phyloP scores from a whole-genome alignment of 2,113 vertebrate species.

The Bothrops jararaca region DNA sequence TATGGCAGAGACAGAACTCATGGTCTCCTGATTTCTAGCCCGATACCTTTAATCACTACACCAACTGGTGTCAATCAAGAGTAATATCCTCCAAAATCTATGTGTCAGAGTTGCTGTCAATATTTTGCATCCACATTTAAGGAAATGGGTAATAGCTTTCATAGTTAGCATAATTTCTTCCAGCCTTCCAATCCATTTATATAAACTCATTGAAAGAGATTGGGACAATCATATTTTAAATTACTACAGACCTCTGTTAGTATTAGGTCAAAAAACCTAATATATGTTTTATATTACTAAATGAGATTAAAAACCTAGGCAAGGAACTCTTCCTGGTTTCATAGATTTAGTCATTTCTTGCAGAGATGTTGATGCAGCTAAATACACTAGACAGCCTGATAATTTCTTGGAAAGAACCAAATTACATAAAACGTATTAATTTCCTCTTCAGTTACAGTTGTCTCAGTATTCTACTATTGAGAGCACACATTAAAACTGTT shows the following conservation, averaged over 20 bases:
- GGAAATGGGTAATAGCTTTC: not conserved
- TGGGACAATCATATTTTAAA: not conserved
- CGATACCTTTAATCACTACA: not conserved
- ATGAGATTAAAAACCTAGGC: not conserved
- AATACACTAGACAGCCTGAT: not conserved
- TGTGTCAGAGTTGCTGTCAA: not conserved
- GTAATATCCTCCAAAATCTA: not conserved
- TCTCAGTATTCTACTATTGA: not conserved
- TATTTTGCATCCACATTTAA: not conserved
- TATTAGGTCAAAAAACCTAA: not conserved
- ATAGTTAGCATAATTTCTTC: not conserved
- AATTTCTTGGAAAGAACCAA: not conserved
- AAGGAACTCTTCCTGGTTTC: not conserved
- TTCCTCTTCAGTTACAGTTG: not conserved
- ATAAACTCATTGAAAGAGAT: not conserved
- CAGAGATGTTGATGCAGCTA: not conserved
- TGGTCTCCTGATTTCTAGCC: not conserved
- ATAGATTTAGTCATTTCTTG: not conserved
- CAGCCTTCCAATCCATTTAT: not conserved
- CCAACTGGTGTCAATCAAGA: not conserved
- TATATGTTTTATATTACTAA: not conserved
- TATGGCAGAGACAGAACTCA: not conserved
- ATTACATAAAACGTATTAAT: not conserved
- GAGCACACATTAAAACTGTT: not conserved
- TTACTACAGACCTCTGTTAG: not conserved